Percentiles rank a stretch among this genome's conserved stretches.
phyloP scores from a whole-genome alignment of 1,140 invertebrate species.

The Cryptotermes secundus region DNA sequence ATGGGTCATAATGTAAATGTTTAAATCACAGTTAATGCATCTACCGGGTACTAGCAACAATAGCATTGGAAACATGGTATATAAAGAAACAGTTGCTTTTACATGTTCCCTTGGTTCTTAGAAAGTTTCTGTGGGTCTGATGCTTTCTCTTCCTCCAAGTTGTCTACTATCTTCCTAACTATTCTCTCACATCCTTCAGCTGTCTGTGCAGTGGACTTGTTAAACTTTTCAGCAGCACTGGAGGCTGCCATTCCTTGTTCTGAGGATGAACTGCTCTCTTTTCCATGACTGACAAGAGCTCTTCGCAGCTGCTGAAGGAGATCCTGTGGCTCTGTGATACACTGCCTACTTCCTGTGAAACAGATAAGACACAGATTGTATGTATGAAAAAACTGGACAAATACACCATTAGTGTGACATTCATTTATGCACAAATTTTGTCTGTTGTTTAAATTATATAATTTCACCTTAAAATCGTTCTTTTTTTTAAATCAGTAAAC shows the following conservation, averaged over 20 bases:
- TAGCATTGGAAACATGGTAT: background rate
- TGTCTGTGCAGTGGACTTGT: background rate
- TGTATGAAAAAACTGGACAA: too few relatives aligned
- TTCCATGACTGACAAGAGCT: conserved; percentile 43
- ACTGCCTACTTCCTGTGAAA: conserved; percentile 62
- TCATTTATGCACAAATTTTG: too few relatives aligned
- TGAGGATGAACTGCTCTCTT: background rate
- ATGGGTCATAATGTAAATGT: background rate
- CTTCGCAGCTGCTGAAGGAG: conserved; percentile 61
- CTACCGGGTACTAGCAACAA: background rate
- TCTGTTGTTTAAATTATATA: too few relatives aligned
- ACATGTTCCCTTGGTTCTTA: background rate
- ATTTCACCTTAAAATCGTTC: too few relatives aligned
- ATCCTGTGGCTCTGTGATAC: conserved; percentile 56
- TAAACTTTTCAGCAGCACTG: background rate
- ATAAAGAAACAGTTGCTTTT: background rate
- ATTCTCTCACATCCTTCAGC: background rate
- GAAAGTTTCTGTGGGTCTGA: background rate
- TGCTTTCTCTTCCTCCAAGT: background rate
- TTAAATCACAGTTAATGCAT: conserved; percentile 6
- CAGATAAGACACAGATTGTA: background rate
- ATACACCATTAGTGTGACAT: too few relatives aligned
- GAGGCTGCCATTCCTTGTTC: background rate
- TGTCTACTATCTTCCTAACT: background rate
- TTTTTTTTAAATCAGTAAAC: too few relatives aligned